Base-by-base conservation (phyloP, 2,888 invertebrate species). In the Piscicola geometra region DNA sequence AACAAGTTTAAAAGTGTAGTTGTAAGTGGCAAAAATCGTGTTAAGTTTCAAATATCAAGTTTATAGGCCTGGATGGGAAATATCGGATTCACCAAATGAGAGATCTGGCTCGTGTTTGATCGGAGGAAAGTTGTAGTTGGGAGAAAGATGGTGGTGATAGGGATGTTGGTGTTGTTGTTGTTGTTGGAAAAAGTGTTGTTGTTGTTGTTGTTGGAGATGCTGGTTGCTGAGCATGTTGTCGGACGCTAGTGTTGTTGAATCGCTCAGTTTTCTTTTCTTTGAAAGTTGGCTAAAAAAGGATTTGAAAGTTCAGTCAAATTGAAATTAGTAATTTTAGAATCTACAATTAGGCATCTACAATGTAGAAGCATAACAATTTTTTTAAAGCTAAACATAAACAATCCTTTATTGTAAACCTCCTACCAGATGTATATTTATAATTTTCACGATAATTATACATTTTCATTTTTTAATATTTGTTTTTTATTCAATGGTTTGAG, bases 181-280 rank as follows among this genome's bases (percentile, higher is more conserved):
- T 18, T 56, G 60, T 18, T 25, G 25, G 5, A 56, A n/a, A 25
- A 3, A n/a, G 5, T 56, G 60, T 56, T 5, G 60, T 18, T 25
- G n/a, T 25, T 25, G 60, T 56, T 18, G 21, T 56, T 18, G 21
- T 18, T 56, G 60, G 60, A 3, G n/a, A 18, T 25, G 25, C 5
- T 18, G 25, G 21, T 56, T 25, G 60, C n/a, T 56, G 21, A n/a
- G 9, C 15, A 3, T 25, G 25, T 5, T 25, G 60, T 5, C 5
- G 60, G 12, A 3, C n/a, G 60, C 15, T 21, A 56, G n/a, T 15
- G 41, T 41, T 41, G 41, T 41, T 9, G 41, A 41, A 5, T 56
- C 60, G n/a, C n/a, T 56, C n/a, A 56, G n/a, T 21, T 56, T 56
- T 21, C 60, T 18, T n/a, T 56, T 56, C 60, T 56, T 56, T 9